Evolutionary conservation across 2,113 vertebrate species (phyloP), one percentile per base, ranked within the genome.

Genomic region (Ceyx melanurus): DNA sequence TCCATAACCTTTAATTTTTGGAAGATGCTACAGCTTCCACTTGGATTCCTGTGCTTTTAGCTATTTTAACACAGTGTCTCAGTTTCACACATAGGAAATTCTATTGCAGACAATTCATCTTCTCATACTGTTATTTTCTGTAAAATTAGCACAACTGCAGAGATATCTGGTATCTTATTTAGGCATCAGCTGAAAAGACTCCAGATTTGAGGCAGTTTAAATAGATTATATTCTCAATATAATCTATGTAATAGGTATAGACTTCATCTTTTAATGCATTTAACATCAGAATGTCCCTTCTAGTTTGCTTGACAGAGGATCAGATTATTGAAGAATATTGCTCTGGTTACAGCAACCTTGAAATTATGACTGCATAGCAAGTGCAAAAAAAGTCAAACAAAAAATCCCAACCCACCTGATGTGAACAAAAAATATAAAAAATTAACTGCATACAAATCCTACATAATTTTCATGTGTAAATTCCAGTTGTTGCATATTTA

Each of bases 151-250:
- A 76, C 71, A 76, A 16, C 91, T 91, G 58, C 37, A 66, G 87
- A 68, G 58, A 14, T 74, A 5, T 2, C 3, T 48, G 31, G 46
- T 74, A 4, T 33, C 28, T 70, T 16, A 62, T 87, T 84, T 82
- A 75, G 53, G 23, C 53, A 43, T 89, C 73, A 68, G 40, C 66
- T 72, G 53, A 75, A 64, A 7, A 78, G 57, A 28, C 13, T 9
- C 3, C 10, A 42, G 45, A 56, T 91, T 76, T 82, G 29, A 90
- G 40, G n/a, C 72, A 15, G 19, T 80, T 93, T 42, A 85, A 93
- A 89, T 85, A 62, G 13, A 26, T 79, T 86, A 29, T 68, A 61
- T 73, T 82, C 45, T 92, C 54, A 87, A 92, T 91, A 79, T 85
- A 92, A 62, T 28, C 62, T 43, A 2, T 28, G 14, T 66, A 73